Evolutionary conservation across 2,797 vertebrate genomes (phyloP), one percentile per base, ranked within the genome.

Genomic region (Microchirus variegatus): DNA sequence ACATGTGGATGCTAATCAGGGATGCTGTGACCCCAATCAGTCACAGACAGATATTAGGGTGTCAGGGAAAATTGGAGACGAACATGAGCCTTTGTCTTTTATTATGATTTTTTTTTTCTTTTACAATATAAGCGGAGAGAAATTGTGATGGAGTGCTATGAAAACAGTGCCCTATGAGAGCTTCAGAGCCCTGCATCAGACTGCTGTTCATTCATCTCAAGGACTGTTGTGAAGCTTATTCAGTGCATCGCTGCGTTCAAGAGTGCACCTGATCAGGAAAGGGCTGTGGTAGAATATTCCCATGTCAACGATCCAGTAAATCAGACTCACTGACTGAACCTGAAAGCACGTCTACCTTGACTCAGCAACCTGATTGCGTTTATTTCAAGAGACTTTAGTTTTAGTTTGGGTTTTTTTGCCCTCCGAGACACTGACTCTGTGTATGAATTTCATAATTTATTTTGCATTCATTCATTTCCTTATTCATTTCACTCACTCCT

Each of bases 11-110:
- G 76, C 59, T 88, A 81, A 87, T 87, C 76, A 84, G 68, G 40
- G 60, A 84, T 70, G 68, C 41, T 59, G 22, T 76, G 78, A 86
- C 85, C 72, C 72, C 69, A 85, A 87, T 89, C 81, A 84, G 79
- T 61, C 67, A 55, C 42, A 74, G 66, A 72, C 76, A 59, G 73
- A 84, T 75, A 85, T 81, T 55, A 78, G 69, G 43, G 63, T 62
- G 76, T 65, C 73, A 59, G 67, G 67, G 52, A 59, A 84, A 76
- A 74, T 31, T 53, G 45, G 66, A 65, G 60, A 73, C 1, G n/a
- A 76, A 67, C 61, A 79, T 4, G 13, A 52, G 41, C 81, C 53
- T 77, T 73, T 79, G 57, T 70, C 45, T 73, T 55, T 31, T 31
- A 31, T 31, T 31, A 6, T 31, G 1, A 31, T 31, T 31, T 31